phyloP scores from a whole-genome alignment of 2,888 invertebrate species.

The Eupithecia insigniata region DNA sequence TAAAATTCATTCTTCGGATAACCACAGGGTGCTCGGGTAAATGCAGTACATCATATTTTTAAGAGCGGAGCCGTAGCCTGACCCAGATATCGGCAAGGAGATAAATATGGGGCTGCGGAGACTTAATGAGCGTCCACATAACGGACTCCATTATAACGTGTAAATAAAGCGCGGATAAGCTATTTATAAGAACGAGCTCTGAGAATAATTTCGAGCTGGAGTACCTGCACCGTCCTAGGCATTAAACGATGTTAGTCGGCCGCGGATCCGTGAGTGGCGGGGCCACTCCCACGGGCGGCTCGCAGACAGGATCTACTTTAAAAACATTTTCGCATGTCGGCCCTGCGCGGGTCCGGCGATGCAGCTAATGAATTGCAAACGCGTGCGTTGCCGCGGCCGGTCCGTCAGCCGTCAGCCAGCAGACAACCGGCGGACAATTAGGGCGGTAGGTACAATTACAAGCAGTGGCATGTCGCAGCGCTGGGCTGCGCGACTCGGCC shows the following conservation, averaged over 20 bases:
- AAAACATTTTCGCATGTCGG: slow-evolving; percentile 76
- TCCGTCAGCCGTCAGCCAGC: slow-evolving; percentile 65
- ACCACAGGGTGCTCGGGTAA: slow-evolving; percentile 60
- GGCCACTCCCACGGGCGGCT: slow-evolving; percentile 60
- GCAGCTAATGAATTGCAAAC: slow-evolving; percentile 74
- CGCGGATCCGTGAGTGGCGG: slow-evolving; percentile 62
- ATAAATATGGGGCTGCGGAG: slow-evolving; percentile 53
- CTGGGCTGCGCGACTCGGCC: slow-evolving; percentile 62
- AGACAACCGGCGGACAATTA: slow-evolving; percentile 75
- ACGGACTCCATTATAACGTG: slow-evolving; percentile 56
- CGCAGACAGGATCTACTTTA: slow-evolving; percentile 73
- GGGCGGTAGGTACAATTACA: slow-evolving; percentile 79
- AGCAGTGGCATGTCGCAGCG: slow-evolving; percentile 59
- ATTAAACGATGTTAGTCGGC: slow-evolving; percentile 68
- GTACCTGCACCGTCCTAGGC: slow-evolving; percentile 46
- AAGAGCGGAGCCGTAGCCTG: slow-evolving; percentile 56
- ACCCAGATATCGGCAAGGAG: slow-evolving; percentile 61
- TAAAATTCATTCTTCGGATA: slow-evolving; percentile 55
- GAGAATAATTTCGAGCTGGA: slow-evolving; percentile 49
- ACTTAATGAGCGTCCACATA: slow-evolving; percentile 53
- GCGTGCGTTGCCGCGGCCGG: slow-evolving; percentile 58
- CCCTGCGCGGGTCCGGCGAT: slow-evolving; percentile 49
- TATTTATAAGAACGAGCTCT: slow-evolving; percentile 49
- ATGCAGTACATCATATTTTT: slow-evolving; percentile 59
- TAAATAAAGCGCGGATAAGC: slow-evolving; percentile 49